Evolutionary conservation across 2,888 invertebrate genomes (phyloP).

Genomic region (Caenorhabditis becei): DNA sequence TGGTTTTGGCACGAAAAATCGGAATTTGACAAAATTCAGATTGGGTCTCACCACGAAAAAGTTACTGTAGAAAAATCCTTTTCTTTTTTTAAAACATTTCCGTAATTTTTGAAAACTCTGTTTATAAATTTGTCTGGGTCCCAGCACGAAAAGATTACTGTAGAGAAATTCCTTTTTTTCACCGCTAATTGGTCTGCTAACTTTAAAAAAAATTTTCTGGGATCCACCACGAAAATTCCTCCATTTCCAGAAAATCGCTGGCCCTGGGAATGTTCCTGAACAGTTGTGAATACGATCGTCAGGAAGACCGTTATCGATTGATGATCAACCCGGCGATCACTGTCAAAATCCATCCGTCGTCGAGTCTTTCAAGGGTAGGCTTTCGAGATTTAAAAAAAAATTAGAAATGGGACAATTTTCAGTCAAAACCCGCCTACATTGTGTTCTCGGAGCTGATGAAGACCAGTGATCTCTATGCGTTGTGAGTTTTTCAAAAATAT

Average conservation of each 20-base stretch:
- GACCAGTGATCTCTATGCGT: constrained; percentile 77
- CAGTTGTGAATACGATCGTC: constrained; percentile 74
- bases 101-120: no score
- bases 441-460: constrained; percentile 78
- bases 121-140: no score
- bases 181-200: no score
- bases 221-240: not conserved
- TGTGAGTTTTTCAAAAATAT: constrained; percentile 68
- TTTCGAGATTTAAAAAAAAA: constrained; percentile 6
- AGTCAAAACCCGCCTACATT: constrained; percentile 68
- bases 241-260: constrained; percentile 70
- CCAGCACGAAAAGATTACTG: no score
- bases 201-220: no score
- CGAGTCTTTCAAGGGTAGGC: constrained; percentile 64
- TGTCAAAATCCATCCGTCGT: constrained; percentile 78
- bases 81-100: no score
- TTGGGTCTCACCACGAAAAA: no score
- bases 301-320: constrained; percentile 73
- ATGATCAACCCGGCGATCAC: constrained; percentile 68
- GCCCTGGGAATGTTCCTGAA: constrained; percentile 76
- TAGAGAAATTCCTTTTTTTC: no score
- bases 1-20: no score
- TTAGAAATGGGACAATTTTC: constrained; percentile 21
- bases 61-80: no score
- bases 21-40: no score